phyloP scores from a whole-genome alignment of 2,113 vertebrate genomes.

The Clupea harengus region DNA sequence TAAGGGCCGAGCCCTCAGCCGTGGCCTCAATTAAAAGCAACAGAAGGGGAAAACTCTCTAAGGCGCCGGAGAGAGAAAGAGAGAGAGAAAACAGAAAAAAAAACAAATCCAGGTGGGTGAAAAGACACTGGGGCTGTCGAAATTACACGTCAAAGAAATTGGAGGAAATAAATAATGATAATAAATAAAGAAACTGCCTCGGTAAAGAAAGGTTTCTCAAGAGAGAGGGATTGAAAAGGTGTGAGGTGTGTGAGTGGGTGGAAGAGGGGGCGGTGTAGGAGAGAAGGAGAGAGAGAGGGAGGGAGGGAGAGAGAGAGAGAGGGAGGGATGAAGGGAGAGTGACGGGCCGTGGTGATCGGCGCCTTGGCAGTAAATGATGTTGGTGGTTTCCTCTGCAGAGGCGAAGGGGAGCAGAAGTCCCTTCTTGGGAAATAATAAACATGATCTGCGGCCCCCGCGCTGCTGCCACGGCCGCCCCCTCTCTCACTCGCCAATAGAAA shows the following conservation, averaged over 20 bases:
- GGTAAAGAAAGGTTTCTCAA: not conserved
- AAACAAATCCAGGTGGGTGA: not conserved
- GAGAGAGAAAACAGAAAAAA: not conserved
- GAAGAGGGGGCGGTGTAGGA: not conserved
- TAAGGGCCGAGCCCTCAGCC: slow-evolving; percentile 34
- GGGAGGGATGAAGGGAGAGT: not conserved
- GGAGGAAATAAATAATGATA: not conserved
- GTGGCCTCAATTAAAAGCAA: slow-evolving; percentile 53
- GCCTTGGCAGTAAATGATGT: slow-evolving; percentile 47
- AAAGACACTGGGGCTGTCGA: not conserved
- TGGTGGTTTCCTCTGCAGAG: slow-evolving; percentile 50
- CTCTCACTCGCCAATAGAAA: slow-evolving; percentile 46
- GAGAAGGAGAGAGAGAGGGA: slow-evolving; percentile 6
- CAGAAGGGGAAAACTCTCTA: slow-evolving; percentile 27
- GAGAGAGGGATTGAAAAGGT: slow-evolving; percentile 23
- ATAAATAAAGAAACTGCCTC: not conserved
- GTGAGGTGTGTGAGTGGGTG: not conserved
- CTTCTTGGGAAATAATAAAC: slow-evolving; percentile 55
- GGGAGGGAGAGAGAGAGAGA: not conserved
- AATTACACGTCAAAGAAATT: not conserved
- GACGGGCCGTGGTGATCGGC: not conserved
- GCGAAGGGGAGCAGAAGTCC: slow-evolving; percentile 44
- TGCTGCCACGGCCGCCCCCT: slow-evolving; percentile 14
- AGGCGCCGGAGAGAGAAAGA: not conserved
- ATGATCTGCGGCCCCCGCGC: slow-evolving; percentile 37